Base-by-base conservation (phyloP, 2,888 invertebrate genomes). In the Dioctria rufipes region DNA sequence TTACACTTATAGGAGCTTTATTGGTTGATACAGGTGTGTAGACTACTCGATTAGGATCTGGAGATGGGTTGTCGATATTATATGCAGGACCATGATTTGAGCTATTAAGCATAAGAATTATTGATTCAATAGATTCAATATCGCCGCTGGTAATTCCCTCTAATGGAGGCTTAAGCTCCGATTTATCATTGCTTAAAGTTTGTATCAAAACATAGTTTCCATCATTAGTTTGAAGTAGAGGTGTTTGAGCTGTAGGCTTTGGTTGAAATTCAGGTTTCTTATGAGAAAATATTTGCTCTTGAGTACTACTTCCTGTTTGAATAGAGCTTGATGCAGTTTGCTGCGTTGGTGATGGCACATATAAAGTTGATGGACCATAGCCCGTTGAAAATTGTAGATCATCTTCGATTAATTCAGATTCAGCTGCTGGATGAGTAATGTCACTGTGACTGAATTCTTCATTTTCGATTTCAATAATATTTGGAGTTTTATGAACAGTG, bases 101-200 rank as follows among this genome's bases (percentile, higher is more conserved):
- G 69, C 90, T 89, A 85, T 93, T 93, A 8, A 93, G 86, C 90
- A 93, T 92, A 84, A 93, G 91, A 80, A 93, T 91, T 4, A 94
- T 93, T 69, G 93, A 91, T 25, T 91, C 90, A 75, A 92, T 90
- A 0, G 91, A 91, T 81, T 91, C 90, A 58, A 90, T 92, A 67
- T 89, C 88, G 82, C 83, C 83, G 5, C 86, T 86, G 81, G 80
- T 80, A 46, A 83, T 80, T 3, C 65, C 60, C 25, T 80, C 77
- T 9, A 67, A 87, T 87, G 61, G 88, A 86, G 82, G 85, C 60
- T 83, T 83, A 3, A 69, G 69, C 86, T 5, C 82, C 80, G 11
- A n/a, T 78, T 81, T 58, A 54, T 78, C 77, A 65, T 85, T 85
- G 25, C 83, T 85, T 66, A 85, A 84, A 3, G 86, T 87, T 75